Conservation (phyloP, 2,888 invertebrate species). For the Chironomus tentans region DNA sequence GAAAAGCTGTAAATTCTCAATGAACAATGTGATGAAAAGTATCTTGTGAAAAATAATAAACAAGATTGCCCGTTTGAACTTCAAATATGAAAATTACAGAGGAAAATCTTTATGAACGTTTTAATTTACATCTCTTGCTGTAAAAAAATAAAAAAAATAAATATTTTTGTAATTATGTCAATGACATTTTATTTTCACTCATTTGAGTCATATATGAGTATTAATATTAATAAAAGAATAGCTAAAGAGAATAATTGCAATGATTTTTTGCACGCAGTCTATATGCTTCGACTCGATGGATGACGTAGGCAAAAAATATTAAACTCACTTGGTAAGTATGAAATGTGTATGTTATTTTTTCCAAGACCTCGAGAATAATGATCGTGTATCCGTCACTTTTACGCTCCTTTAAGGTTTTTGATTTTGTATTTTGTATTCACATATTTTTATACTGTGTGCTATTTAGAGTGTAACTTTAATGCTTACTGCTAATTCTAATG, state of each 20-base stretch:
- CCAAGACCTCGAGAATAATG: conserved; percentile 7
- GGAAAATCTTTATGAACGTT: not conserved
- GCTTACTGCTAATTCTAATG: not conserved
- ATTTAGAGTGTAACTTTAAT: not conserved
- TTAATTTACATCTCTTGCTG: not conserved
- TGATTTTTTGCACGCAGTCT: not conserved
- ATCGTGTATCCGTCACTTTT: conserved; percentile 10
- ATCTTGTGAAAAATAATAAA: too few species aligned
- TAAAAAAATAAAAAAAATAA: too few species aligned
- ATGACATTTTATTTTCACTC: conserved; percentile 5
- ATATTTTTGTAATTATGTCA: not conserved
- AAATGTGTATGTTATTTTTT: not conserved
- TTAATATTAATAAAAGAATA: not conserved
- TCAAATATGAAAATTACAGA: not conserved
- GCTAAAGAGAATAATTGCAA: not conserved
- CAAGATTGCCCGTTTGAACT: not conserved
- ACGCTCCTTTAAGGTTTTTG: conserved; percentile 4
- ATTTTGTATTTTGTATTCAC: not conserved
- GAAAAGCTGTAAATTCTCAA: too few species aligned
- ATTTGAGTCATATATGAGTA: not conserved
- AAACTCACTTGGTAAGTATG: not conserved
- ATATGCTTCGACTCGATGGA: not conserved
- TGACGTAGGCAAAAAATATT: conserved; percentile 1
- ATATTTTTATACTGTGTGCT: not conserved
- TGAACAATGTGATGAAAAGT: too few species aligned